These are phyloP conservation scores for Somateria mollissima DNA, from an alignment of 2,797 vertebrate genomes.

Conservation along the genomic window DNA sequence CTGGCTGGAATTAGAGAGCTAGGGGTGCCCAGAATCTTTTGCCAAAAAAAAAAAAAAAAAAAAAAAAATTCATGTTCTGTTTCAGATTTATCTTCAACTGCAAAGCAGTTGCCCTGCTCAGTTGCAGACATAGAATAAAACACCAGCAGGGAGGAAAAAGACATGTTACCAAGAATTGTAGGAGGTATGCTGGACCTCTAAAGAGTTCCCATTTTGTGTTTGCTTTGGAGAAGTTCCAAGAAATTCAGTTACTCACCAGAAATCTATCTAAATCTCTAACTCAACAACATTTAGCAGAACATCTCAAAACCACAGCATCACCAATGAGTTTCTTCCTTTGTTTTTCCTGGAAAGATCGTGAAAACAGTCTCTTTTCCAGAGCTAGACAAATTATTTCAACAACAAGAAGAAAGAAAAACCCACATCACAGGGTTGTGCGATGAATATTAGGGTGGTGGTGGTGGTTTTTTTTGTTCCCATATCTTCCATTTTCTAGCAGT, in stretches of 20 bases:
- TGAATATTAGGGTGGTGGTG: neutral
- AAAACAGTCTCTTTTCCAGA: neutral
- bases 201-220: conserved; percentile 27
- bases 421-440: neutral
- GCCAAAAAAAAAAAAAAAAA: no score
- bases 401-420: neutral
- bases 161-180: conserved; percentile 4
- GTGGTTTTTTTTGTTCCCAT: neutral
- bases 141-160: neutral
- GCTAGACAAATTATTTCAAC: neutral
- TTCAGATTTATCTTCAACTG: conserved; percentile 11
- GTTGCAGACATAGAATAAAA: neutral
- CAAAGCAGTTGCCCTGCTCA: neutral
- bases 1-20: neutral
- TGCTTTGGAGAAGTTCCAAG: conserved; percentile 21
- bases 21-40: neutral
- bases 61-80: neutral
- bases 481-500: neutral
- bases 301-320: neutral
- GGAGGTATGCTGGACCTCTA: neutral
- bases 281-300: neutral
- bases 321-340: neutral
- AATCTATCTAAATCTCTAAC: neutral
- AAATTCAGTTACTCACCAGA: neutral
- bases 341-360: neutral